phyloP scores from a whole-genome alignment of 2,797 vertebrate species.

The Micromesistius poutassou region DNA sequence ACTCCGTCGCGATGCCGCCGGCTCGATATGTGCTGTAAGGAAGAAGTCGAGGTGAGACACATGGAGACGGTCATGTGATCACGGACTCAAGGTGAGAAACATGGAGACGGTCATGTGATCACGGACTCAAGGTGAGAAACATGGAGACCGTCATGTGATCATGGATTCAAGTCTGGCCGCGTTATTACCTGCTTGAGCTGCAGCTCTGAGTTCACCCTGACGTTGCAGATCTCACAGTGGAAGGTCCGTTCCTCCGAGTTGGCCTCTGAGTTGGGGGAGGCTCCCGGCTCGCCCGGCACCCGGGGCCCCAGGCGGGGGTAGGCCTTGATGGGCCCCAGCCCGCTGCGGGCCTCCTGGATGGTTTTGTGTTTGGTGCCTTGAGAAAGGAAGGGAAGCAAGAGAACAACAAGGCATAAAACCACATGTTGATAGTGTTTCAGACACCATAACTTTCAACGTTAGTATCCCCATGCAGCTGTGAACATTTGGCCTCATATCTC shows the following conservation, averaged over 20 bases:
- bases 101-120: too few relatives aligned
- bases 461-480: not conserved
- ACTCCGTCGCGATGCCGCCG: slow-evolving; percentile 86
- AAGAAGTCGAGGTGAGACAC: not conserved
- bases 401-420: not conserved
- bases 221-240: slow-evolving; percentile 94
- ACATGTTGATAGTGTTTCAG: not conserved
- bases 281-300: slow-evolving; percentile 75
- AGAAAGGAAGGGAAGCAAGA: not conserved
- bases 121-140: not conserved
- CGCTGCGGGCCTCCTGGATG: slow-evolving; percentile 89
- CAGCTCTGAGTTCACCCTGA: slow-evolving; percentile 87
- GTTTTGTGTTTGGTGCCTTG: slow-evolving; percentile 95
- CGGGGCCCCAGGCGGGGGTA: slow-evolving; percentile 86
- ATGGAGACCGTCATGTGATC: not conserved
- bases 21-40: slow-evolving; percentile 85
- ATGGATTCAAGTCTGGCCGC: not conserved
- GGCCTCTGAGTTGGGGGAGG: slow-evolving; percentile 73
- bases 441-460: not conserved
- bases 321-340: slow-evolving; percentile 90
- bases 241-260: slow-evolving; percentile 92
- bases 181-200: slow-evolving; percentile 85
- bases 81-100: not conserved
- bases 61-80: not conserved
- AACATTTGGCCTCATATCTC: not conserved